Base-by-base conservation (phyloP, 2,113 vertebrate species). In the Theropithecus gelada region DNA sequence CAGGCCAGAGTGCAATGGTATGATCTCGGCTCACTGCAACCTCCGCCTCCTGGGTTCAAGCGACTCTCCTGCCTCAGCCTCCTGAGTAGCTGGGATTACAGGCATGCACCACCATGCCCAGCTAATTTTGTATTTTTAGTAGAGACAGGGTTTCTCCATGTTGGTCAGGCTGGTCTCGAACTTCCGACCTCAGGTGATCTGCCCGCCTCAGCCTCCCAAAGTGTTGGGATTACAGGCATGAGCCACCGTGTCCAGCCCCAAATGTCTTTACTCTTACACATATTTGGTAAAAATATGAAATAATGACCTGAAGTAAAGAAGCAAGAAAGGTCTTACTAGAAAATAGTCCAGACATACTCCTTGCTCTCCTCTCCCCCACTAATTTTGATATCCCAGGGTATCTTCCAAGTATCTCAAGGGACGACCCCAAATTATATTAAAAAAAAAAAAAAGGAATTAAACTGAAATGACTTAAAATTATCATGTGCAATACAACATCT, bases 401-500 rank as follows among this genome's bases (percentile, higher is more conserved):
- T 55, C 23, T 93, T 72, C 23, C 17, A 93, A 91, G 50, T 75
- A 85, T 94, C n/a, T 90, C 57, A 78, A 80, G 96, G 35, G 4
- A 23, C 38, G 10, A 61, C n/a, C 57, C 35, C 30, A 76, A 89
- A 30, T 57, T 32, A 25, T 45, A 6, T 61, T 27, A 83, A 96
- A 93, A 93, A 91, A 91, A 96, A 89, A 90, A 93, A 96, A 88
- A 88, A 93, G 55, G 93, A 92, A 17, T 72, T 66, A 95, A 70
- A 90, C 32, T 43, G 20, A 93, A 95, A 83, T 76, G 48, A 93
- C 50, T 80, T 88, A 43, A 86, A 95, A 92, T 76, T 25, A 90
- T 18, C 30, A 86, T 45, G 93, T 83, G 11, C n/a, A 81, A 68
- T 23, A 48, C 3, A 92, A 20, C 4, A 57, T 61, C 52, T 86